phyloP scores from a whole-genome alignment of 2,797 vertebrate species.

The Muraenolepis orangiensis region DNA sequence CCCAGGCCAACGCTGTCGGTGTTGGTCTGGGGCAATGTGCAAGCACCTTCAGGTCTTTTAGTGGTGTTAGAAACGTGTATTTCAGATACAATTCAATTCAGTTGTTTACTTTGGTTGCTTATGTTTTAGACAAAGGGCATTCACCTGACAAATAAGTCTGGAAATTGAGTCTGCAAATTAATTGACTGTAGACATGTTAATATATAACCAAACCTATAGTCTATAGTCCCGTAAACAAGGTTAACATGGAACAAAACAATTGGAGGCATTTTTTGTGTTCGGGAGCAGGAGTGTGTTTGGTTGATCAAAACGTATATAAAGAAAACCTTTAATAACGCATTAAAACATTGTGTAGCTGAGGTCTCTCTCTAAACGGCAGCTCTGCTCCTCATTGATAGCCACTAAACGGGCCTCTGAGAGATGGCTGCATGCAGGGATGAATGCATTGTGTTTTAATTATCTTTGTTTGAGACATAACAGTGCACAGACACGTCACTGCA shows the following conservation, averaged over 20 bases:
- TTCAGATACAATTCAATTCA: not conserved
- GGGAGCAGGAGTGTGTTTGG: not conserved
- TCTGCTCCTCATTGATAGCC: not conserved
- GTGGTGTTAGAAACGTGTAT: not conserved
- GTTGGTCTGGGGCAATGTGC: not conserved
- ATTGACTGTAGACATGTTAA: too few relatives aligned
- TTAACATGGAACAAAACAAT: not conserved
- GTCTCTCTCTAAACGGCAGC: not conserved
- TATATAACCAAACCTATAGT: not conserved
- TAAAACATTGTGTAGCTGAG: not conserved
- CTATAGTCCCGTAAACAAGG: too few relatives aligned
- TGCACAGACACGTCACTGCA: not conserved
- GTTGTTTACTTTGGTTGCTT: too few relatives aligned
- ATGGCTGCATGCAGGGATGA: not conserved
- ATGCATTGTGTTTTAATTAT: not conserved
- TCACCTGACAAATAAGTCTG: too few relatives aligned
- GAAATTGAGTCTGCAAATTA: too few relatives aligned
- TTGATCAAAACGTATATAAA: not conserved
- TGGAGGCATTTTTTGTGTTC: not conserved
- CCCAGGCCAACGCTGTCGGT: too few relatives aligned
- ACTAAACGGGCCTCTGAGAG: not conserved
- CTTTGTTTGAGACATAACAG: not conserved
- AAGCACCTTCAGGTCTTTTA: not conserved
- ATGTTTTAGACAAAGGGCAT: too few relatives aligned
- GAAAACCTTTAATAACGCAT: too few relatives aligned